phyloP scores from a whole-genome alignment of 2,888 invertebrate genomes.

The Epirrhoe alternata region DNA sequence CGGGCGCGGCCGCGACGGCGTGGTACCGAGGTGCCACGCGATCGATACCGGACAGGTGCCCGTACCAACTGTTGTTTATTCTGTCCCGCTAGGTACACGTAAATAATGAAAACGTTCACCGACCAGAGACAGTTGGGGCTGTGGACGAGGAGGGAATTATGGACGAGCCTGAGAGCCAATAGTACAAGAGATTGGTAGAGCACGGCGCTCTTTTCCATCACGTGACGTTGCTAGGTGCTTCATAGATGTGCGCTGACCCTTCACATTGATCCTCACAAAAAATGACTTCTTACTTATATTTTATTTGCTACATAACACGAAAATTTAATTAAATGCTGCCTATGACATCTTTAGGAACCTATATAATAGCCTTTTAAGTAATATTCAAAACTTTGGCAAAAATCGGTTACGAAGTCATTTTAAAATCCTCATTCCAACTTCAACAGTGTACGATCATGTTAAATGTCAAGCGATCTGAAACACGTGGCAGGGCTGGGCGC shows the following conservation, averaged over 20 bases:
- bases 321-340: no score
- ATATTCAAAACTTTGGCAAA: no score
- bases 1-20: slow-evolving; percentile 50
- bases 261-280: background rate
- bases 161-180: slow-evolving; percentile 4
- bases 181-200: background rate
- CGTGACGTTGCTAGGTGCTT: background rate
- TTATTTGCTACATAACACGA: background rate
- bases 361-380: no score
- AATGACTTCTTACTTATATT: background rate
- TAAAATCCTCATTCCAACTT: slow-evolving; percentile 2
- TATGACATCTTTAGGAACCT: no score
- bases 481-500: slow-evolving; percentile 42
- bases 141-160: slow-evolving; percentile 25
- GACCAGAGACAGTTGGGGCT: slow-evolving; percentile 39
- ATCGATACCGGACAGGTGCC: slow-evolving; percentile 63
- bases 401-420: no score
- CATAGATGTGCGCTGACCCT: background rate
- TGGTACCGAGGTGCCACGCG: slow-evolving; percentile 44
- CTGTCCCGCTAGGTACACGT: slow-evolving; percentile 54
- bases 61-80: slow-evolving; percentile 32
- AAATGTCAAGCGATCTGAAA: slow-evolving; percentile 16
- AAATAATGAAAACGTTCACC: slow-evolving; percentile 75
- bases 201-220: slow-evolving; percentile 3
- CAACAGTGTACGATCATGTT: slow-evolving; percentile 25